A percentile compares a stretch with the other conserved stretches of the same genome.
Evolutionary conservation across 1,140 invertebrate species (phyloP).

Genomic region (Leguminivora glycinivorella): DNA sequence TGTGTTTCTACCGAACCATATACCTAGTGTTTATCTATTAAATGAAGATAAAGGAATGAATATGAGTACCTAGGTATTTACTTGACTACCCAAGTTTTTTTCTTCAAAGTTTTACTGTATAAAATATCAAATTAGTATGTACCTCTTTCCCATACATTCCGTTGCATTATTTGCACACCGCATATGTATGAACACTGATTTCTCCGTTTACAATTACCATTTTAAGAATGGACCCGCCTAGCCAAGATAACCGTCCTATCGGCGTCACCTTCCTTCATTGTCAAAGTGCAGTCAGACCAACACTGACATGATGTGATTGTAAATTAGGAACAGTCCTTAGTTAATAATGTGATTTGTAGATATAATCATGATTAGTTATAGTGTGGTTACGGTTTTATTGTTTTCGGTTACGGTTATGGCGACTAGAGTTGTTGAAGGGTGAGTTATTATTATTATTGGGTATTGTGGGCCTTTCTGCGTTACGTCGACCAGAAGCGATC

Average conservation of each 20-base stretch:
- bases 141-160: constrained; percentile 3
- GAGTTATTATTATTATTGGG: too few relatives aligned
- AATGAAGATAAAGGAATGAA: too few relatives aligned
- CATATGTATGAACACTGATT: constrained; percentile 66
- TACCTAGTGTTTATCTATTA: too few relatives aligned
- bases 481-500: too few relatives aligned
- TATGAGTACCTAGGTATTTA: too few relatives aligned
- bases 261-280: constrained; percentile 61
- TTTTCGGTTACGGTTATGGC: constrained; percentile 57
- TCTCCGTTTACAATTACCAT: constrained; percentile 60
- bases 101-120: too few relatives aligned
- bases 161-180: constrained; percentile 31
- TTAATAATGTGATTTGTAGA: constrained; percentile 50
- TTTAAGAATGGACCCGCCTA: constrained; percentile 60
- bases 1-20: too few relatives aligned
- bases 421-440: constrained; percentile 60
- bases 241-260: constrained; percentile 59
- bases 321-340: constrained; percentile 25
- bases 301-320: constrained; percentile 40
- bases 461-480: too few relatives aligned
- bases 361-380: constrained; percentile 62
- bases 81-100: too few relatives aligned
- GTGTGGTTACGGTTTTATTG: constrained; percentile 53
- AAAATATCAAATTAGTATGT: background rate
- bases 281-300: constrained; percentile 47